Percentiles rank a stretch among this genome's conserved stretches.
Conservation (phyloP, 2,797 vertebrate genomes). For the Chiloscyllium punctatum region DNA sequence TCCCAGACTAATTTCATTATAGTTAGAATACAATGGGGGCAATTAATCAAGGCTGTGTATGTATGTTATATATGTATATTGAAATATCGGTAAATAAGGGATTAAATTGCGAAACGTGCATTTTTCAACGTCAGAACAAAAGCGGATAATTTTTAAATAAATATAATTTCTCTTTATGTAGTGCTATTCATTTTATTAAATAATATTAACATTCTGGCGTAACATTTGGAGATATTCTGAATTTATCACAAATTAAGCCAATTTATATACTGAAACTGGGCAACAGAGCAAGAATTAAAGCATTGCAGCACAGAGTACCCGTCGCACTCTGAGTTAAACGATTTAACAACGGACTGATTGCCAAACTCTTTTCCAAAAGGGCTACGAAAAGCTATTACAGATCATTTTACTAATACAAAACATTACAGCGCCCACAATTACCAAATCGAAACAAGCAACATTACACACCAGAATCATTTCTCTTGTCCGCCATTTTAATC, state of each 20-base stretch:
- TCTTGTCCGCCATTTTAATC: constrained; percentile 32
- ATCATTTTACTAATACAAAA: not conserved
- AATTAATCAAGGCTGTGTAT: not conserved
- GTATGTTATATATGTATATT: too few relatives aligned
- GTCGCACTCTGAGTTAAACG: not conserved
- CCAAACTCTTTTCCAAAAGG: not conserved
- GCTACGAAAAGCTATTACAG: not conserved
- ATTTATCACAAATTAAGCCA: not conserved
- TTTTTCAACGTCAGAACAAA: not conserved
- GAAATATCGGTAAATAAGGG: not conserved
- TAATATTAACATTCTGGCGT: not conserved
- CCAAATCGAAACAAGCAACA: not conserved
- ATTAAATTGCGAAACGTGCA: not conserved
- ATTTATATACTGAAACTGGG: not conserved
- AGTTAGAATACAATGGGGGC: not conserved
- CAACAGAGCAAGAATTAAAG: not conserved
- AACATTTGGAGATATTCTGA: not conserved
- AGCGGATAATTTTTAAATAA: not conserved
- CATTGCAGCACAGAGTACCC: not conserved
- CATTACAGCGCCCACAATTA: not conserved
- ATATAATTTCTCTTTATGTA: not conserved
- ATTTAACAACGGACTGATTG: not conserved
- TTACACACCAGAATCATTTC: constrained; percentile 27
- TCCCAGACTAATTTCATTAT: not conserved
- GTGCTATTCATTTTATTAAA: not conserved